Evolutionary conservation across 2,113 vertebrate species (phyloP).

Genomic region (Dipodomys ordii): DNA sequence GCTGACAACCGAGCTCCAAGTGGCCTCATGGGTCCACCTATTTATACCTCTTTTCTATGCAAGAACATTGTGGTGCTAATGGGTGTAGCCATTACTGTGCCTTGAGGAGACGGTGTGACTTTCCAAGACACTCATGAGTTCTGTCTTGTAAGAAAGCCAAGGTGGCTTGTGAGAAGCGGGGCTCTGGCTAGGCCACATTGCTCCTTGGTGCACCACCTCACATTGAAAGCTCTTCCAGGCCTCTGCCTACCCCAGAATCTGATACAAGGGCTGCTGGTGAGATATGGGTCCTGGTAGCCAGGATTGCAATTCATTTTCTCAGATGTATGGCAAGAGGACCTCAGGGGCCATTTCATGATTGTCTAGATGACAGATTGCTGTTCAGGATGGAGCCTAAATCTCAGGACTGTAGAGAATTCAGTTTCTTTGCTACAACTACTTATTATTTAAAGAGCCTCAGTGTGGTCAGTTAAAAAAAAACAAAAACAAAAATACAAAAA

Average conservation of each 20-base stretch:
- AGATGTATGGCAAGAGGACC: background rate
- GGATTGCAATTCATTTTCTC: background rate
- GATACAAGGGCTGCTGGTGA: fast-evolving
- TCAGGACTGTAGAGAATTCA: background rate
- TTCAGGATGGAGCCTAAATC: background rate
- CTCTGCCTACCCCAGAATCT: fast-evolving
- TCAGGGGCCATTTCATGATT: background rate
- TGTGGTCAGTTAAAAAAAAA: background rate
- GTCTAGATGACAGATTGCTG: background rate
- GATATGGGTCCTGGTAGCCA: fast-evolving
- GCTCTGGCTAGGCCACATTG: background rate
- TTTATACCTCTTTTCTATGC: background rate
- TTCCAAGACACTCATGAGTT: background rate
- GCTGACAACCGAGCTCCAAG: background rate
- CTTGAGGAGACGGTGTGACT: background rate
- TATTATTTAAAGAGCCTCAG: background rate
- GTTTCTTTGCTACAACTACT: background rate
- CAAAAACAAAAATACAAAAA: background rate
- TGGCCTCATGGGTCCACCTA: background rate
- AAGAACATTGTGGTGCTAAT: background rate
- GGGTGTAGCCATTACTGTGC: fast-evolving
- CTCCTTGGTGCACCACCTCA: fast-evolving
- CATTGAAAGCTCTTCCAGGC: too few relatives aligned
- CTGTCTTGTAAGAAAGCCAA: background rate
- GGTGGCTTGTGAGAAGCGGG: too few relatives aligned